Conservation (phyloP, 2,113 vertebrate genomes). For the Chaetops frenatus region DNA sequence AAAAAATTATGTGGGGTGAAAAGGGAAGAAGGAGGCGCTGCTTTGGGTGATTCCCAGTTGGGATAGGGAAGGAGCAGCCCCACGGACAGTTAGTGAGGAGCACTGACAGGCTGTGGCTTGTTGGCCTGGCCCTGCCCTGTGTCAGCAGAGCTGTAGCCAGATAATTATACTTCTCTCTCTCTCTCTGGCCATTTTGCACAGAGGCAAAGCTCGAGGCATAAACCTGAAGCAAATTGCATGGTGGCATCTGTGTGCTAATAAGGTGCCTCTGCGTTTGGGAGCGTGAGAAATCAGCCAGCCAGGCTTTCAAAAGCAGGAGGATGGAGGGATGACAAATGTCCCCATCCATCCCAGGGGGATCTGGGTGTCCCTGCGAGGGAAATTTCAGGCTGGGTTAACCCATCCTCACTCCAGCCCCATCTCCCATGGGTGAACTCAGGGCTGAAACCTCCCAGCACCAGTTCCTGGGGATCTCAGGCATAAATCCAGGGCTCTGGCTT, state of each 20-base stretch:
- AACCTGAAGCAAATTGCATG: constrained; percentile 25
- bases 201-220: not conserved
- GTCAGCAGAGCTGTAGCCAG: constrained; percentile 20
- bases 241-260: constrained; percentile 1
- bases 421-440: not conserved
- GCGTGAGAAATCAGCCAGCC: not conserved
- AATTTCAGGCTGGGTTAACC: not conserved
- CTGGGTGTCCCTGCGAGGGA: not conserved
- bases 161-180: not conserved
- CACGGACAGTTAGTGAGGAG: not conserved
- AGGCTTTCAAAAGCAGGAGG: not conserved
- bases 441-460: not conserved
- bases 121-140: not conserved
- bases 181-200: not conserved
- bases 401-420: too few species aligned
- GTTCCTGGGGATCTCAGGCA: accelerated
- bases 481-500: not conserved
- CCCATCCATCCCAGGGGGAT: accelerated
- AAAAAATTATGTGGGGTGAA: not conserved
- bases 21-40: not conserved
- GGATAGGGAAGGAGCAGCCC: not conserved
- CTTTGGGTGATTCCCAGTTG: not conserved
- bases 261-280: not conserved
- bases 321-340: not conserved
- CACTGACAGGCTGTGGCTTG: constrained; percentile 18